Conservation (phyloP, 2,113 vertebrate genomes). For the Aramus guarauna region DNA sequence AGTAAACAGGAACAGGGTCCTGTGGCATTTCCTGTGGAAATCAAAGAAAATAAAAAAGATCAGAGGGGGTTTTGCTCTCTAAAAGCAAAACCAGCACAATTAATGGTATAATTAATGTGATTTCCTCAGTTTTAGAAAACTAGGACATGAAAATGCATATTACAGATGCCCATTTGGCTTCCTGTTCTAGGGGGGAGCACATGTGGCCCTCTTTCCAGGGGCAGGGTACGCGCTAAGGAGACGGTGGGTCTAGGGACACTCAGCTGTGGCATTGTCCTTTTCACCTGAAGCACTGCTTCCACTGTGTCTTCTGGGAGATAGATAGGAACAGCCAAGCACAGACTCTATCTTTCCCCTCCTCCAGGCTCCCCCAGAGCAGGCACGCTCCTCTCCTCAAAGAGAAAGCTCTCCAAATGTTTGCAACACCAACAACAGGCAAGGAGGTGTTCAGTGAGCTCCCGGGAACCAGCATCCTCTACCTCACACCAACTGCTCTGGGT, state of each 20-base stretch:
- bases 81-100: neutral
- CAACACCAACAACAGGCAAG: neutral
- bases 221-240: neutral
- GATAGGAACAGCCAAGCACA: neutral
- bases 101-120: neutral
- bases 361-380: neutral
- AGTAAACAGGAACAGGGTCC: neutral
- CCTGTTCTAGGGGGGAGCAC: neutral
- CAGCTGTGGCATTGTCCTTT: neutral
- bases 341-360: neutral
- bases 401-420: neutral
- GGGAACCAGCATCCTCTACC: neutral
- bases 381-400: neutral
- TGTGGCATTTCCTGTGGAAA: neutral
- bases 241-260: neutral
- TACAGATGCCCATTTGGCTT: neutral
- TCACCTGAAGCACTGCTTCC: neutral
- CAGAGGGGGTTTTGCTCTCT: neutral
- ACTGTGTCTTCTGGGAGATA: neutral
- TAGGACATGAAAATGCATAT: neutral
- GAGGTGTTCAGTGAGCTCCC: fast-evolving
- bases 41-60: neutral
- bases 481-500: neutral
- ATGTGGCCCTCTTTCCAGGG: neutral
- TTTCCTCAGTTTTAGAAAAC: neutral